Evolutionary conservation across 2,113 vertebrate genomes (phyloP), one percentile per base, ranked within the genome.

Genomic region (Conger conger): DNA sequence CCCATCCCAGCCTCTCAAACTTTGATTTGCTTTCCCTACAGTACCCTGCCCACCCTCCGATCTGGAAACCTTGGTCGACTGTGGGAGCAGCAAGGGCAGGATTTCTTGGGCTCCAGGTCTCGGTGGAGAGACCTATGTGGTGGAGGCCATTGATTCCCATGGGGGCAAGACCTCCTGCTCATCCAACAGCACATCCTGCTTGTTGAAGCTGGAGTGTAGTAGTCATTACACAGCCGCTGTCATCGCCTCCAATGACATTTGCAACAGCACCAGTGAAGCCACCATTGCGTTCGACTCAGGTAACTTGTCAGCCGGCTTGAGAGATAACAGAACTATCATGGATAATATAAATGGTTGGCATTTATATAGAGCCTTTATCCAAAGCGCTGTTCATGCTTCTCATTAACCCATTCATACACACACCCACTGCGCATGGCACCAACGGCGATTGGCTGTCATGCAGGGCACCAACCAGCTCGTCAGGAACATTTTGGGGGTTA

Each of bases 1-100:
- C 45, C 45, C 45, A 8, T 13, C 45, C 0, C 45, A 13, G 4
- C 40, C 45, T 50, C 45, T 0, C 15, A 50, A 50, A 33, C 82
- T n/a, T 79, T 53, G 33, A 84, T 1, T 36, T 76, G 83, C 79
- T 76, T 8, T 23, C n/a, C 77, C 63, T n/a, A 27, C 87, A 96
- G 95, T 89, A 79, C 95, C 95, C 0, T 96, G 95, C 83, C 81
- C 92, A 81, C 93, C 94, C 6, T 90, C 88, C 20, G 86, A 88
- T 86, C 86, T 95, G 78, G 85, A 81, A 1, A 93, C 86, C 36
- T 42, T 0, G 60, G 82, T 92, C 0, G 86, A 90, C 30, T 96
- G 95, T 86, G 91, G 92, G 60, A 93, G 90, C 76, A 93, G 92
- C 85, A 23, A 54, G 40, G 92, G 81, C 0, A 88, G 5, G 2